These are phyloP conservation scores for Heteronetta atricapilla DNA, from an alignment of 2,113 vertebrate species.

Conservation along the genomic window DNA sequence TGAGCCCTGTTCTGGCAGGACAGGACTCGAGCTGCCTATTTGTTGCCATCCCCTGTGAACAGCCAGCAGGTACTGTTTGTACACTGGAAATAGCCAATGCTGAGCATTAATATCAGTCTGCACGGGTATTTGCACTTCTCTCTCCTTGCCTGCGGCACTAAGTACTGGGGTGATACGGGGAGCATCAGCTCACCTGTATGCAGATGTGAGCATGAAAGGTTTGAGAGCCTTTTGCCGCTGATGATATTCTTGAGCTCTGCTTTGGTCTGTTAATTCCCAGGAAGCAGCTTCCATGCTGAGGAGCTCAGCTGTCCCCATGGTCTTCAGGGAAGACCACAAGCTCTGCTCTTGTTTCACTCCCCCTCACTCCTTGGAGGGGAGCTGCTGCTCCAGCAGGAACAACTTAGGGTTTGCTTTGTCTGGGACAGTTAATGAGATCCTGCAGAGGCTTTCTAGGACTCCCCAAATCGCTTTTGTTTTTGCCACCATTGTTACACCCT, in stretches of 20 bases:
- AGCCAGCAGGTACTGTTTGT: not conserved
- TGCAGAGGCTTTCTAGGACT: too few relatives aligned
- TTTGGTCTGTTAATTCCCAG: not conserved
- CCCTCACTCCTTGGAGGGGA: not conserved
- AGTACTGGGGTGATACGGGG: not conserved
- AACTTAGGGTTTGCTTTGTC: not conserved
- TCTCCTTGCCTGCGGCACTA: not conserved
- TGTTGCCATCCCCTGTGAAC: too few relatives aligned
- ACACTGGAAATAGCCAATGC: not conserved
- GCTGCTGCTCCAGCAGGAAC: not conserved
- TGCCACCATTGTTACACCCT: not conserved
- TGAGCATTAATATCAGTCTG: accelerated
- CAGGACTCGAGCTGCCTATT: not conserved
- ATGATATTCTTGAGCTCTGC: not conserved
- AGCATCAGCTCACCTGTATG: not conserved
- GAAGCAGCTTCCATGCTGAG: not conserved
- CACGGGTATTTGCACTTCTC: not conserved
- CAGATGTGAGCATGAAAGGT: accelerated
- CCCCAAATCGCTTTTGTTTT: not conserved
- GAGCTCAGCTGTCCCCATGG: not conserved
- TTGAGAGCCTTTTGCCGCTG: not conserved
- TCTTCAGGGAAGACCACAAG: not conserved
- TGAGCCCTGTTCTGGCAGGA: accelerated
- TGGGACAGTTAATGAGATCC: too few relatives aligned
- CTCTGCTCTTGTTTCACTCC: not conserved